phyloP scores from a whole-genome alignment of 2,888 invertebrate species.

The Melikaiella ostensackeni region DNA sequence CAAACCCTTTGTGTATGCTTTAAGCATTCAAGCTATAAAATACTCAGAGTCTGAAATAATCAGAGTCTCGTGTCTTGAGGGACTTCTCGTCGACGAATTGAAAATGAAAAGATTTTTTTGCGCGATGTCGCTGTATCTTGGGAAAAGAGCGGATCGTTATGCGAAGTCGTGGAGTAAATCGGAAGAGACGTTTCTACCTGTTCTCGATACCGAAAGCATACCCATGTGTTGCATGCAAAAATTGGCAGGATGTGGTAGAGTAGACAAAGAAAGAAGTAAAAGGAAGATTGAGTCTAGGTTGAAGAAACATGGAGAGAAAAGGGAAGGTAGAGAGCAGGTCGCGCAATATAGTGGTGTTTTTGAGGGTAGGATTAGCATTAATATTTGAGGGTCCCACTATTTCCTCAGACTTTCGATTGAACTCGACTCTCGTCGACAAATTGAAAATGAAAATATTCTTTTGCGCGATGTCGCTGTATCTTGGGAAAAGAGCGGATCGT shows the following conservation, averaged over 20 bases:
- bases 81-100: slow-evolving; percentile 25
- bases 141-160: slow-evolving; percentile 30
- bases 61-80: background rate
- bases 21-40: slow-evolving; percentile 11
- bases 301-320: background rate
- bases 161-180: slow-evolving; percentile 26
- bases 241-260: background rate
- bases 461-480: slow-evolving; percentile 24
- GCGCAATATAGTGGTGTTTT: slow-evolving; percentile 45
- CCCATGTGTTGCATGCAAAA: background rate
- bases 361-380: slow-evolving; percentile 57
- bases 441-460: slow-evolving; percentile 31
- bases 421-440: slow-evolving; percentile 21
- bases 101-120: slow-evolving; percentile 26
- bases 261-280: slow-evolving; percentile 7
- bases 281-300: slow-evolving; percentile 17
- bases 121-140: slow-evolving; percentile 26
- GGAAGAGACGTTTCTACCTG: slow-evolving; percentile 20
- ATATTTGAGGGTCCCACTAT: slow-evolving; percentile 67
- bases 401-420: too few species aligned
- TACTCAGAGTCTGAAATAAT: slow-evolving; percentile 10
- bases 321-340: slow-evolving; percentile 3
- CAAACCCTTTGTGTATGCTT: background rate
- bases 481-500: slow-evolving; percentile 30
- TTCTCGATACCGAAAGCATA: background rate